Evolutionary conservation across 1,140 invertebrate species (phyloP).

Genomic region (Ceratina calcarata): DNA sequence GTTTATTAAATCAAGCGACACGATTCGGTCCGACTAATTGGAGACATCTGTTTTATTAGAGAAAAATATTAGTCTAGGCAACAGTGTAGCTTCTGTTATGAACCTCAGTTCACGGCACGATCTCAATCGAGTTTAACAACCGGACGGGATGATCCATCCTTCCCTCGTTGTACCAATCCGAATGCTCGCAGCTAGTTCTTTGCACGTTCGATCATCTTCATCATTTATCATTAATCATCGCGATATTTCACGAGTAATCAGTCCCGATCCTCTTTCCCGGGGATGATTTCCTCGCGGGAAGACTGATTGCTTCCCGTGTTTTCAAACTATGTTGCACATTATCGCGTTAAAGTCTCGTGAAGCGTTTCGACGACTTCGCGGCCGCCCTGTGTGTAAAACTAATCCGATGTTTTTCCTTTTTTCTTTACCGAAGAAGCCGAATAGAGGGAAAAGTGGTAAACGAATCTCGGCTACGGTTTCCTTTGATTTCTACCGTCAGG

Average conservation of each 20-base stretch:
- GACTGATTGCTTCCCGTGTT: conserved; percentile 33
- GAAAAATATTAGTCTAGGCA: too few species aligned
- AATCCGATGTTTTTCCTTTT: neutral
- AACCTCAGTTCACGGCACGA: neutral
- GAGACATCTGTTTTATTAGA: too few species aligned
- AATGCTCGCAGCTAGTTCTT: neutral
- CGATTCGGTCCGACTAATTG: neutral
- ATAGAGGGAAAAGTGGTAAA: neutral
- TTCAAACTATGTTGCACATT: conserved; percentile 1
- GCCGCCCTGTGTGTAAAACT: neutral
- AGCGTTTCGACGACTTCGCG: neutral
- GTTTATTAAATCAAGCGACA: conserved; percentile 23
- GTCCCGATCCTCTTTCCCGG: conserved; percentile 5
- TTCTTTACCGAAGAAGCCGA: neutral
- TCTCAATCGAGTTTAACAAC: conserved; percentile 12
- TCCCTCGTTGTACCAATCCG: neutral
- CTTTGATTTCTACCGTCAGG: neutral
- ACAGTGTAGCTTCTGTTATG: neutral
- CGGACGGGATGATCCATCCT: conserved; percentile 8
- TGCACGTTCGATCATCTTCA: conserved; percentile 13
- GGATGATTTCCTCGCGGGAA: conserved; percentile 22
- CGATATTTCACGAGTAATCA: conserved; percentile 19
- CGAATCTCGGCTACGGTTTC: neutral
- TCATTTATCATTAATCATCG: conserved; percentile 34
- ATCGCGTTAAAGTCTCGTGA: conserved; percentile 11